phyloP scores from a whole-genome alignment of 2,888 invertebrate species.

The Epicampocera succincta region DNA sequence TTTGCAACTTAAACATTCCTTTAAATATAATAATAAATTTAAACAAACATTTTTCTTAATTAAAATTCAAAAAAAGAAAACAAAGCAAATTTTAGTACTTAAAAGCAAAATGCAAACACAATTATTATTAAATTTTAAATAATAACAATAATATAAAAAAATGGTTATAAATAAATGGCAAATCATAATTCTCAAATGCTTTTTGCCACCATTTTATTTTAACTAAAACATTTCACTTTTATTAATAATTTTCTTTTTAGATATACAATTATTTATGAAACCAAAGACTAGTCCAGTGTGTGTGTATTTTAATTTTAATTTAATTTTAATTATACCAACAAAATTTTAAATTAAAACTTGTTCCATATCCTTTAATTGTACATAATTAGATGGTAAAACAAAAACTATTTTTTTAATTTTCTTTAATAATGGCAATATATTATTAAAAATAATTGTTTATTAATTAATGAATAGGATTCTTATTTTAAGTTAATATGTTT shows the following conservation, averaged over 20 bases:
- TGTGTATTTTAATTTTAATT: constrained; percentile 21
- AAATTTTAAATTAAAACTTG: background rate
- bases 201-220: background rate
- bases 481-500: constrained; percentile 17
- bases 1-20: constrained; percentile 67
- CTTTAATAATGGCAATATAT: constrained; percentile 52
- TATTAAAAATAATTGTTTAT: constrained; percentile 52
- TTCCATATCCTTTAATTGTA: constrained; percentile 13
- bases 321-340: constrained; percentile 10
- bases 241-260: constrained; percentile 8
- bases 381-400: background rate
- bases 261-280: constrained; percentile 72
- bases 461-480: constrained; percentile 5
- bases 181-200: background rate
- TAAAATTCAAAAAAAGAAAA: constrained; percentile 35
- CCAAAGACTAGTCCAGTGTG: constrained; percentile 78
- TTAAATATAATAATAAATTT: constrained; percentile 18
- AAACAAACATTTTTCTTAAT: constrained; percentile 44
- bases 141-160: background rate
- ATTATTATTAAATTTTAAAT: constrained; percentile 32
- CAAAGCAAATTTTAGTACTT: constrained; percentile 45
- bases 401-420: constrained; percentile 13
- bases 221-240: background rate
- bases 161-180: background rate
- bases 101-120: constrained; percentile 17